Conservation (phyloP, 2,888 invertebrate genomes). For the Agrochola lota region DNA sequence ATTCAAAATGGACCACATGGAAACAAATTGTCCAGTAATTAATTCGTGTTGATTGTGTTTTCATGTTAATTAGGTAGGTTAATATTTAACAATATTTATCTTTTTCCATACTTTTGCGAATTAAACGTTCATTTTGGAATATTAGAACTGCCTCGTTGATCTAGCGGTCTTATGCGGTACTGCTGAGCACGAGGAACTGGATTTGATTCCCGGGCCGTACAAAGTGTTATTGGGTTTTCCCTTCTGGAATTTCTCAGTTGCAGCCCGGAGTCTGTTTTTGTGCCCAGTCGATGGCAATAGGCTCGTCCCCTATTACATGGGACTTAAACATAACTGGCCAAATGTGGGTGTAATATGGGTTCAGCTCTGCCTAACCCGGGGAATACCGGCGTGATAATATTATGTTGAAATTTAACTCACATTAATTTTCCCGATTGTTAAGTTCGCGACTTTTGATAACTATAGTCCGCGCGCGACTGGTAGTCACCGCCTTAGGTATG, state of each 20-base stretch:
- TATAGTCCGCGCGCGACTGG: too few species aligned
- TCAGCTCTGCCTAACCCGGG: background rate
- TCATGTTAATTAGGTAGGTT: conserved; percentile 15
- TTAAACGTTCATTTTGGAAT: background rate
- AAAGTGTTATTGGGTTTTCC: background rate
- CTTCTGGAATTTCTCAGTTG: background rate
- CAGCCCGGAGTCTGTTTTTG: background rate
- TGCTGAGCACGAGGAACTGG: background rate
- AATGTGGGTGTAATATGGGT: background rate
- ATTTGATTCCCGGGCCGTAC: background rate
- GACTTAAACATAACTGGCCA: background rate
- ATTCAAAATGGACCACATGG: conserved; percentile 17
- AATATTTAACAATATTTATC: background rate
- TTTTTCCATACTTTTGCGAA: background rate
- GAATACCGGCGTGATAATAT: background rate
- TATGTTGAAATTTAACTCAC: background rate
- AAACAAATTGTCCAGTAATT: conserved; percentile 21
- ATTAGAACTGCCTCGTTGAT: background rate
- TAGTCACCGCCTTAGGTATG: too few species aligned
- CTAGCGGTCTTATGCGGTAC: background rate
- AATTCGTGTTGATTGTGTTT: conserved; percentile 37
- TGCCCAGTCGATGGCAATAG: background rate
- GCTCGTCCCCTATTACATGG: background rate
- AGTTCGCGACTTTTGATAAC: background rate
- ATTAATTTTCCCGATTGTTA: background rate